Conservation (phyloP, 2,113 vertebrate species). For the Pollimyrus isidori region DNA sequence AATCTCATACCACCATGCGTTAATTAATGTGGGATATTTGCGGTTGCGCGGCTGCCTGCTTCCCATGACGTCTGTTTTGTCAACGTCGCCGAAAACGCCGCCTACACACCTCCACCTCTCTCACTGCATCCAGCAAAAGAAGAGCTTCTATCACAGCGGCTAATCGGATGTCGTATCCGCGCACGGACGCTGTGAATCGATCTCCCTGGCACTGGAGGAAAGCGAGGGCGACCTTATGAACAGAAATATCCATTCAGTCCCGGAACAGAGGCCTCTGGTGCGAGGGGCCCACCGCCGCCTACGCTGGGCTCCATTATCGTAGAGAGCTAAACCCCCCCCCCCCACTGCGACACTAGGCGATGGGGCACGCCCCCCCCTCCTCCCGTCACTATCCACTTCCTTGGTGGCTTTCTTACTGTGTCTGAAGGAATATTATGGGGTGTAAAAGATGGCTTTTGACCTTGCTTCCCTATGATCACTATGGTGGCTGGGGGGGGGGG, state of each 20-base stretch:
- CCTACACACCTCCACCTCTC: not conserved
- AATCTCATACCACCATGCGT: not conserved
- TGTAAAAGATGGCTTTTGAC: not conserved
- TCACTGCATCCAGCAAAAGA: not conserved
- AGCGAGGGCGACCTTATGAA: not conserved
- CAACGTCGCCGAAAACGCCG: not conserved
- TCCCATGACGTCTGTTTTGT: not conserved
- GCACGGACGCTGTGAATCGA: not conserved
- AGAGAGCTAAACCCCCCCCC: not conserved
- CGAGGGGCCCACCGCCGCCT: not conserved
- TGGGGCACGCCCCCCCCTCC: not conserved
- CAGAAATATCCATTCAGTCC: slow-evolving; percentile 1
- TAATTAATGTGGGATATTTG: not conserved
- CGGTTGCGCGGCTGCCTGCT: not conserved
- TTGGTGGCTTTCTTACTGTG: not conserved
- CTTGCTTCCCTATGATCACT: slow-evolving; percentile 3
- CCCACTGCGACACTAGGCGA: not conserved
- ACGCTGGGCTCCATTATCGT: not conserved
- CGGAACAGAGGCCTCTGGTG: not conserved
- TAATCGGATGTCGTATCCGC: not conserved
- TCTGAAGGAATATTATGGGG: not conserved
- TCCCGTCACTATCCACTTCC: not conserved
- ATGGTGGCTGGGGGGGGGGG: not conserved
- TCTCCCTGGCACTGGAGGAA: not conserved
- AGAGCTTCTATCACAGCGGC: not conserved